These are phyloP conservation scores for Cuculus canorus DNA, from an alignment of 2,797 vertebrate genomes.

Conservation along the genomic window DNA sequence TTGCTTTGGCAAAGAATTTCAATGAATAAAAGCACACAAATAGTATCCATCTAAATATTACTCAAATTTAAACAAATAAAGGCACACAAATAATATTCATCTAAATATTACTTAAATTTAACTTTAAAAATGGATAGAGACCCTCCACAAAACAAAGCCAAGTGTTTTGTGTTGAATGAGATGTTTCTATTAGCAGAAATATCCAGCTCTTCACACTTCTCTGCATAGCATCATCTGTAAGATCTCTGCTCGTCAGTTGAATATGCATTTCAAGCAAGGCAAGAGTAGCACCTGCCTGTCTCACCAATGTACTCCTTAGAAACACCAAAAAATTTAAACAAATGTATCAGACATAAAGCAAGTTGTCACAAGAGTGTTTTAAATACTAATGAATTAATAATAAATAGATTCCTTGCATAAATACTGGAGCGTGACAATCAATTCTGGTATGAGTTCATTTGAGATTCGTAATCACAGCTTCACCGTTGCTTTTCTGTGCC, in stretches of 20 bases:
- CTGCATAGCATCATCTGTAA: not conserved
- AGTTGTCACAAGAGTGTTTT: not conserved
- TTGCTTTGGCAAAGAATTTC: not conserved
- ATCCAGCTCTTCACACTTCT: not conserved
- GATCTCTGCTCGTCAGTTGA: not conserved
- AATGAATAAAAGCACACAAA: not conserved
- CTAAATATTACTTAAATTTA: not conserved
- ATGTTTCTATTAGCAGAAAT: not conserved
- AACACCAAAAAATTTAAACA: not conserved
- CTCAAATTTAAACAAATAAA: not conserved
- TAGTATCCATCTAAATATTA: not conserved
- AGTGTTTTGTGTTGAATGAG: not conserved
- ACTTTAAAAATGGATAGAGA: not conserved
- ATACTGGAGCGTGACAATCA: not conserved
- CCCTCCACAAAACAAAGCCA: not conserved
- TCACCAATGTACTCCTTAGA: not conserved
- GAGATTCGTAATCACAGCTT: rapidly evolving
- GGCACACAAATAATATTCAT: not conserved
- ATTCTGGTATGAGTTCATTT: not conserved
- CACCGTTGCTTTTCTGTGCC: not conserved
- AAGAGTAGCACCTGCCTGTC: not conserved
- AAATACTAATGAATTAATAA: not conserved
- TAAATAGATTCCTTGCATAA: not conserved
- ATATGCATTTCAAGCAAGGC: not conserved
- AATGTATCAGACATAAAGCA: not conserved